Evolutionary conservation across 2,113 vertebrate genomes (phyloP).

Genomic region (Sapayoa aenigma): DNA sequence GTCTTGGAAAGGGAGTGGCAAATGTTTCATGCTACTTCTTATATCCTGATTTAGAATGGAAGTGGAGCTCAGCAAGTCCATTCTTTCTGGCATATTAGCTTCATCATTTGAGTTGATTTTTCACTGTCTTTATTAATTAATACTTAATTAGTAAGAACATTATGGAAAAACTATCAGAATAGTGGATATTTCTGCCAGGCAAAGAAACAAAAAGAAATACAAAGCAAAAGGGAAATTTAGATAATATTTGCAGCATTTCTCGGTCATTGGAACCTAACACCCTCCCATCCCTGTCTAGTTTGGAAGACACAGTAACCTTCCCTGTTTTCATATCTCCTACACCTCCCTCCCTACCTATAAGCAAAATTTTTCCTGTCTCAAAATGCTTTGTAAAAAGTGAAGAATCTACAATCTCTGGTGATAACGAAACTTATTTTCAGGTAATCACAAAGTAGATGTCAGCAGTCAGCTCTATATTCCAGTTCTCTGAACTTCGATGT

Average conservation of each 20-base stretch:
- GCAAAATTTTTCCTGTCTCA: background rate
- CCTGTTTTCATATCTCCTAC: background rate
- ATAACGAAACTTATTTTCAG: background rate
- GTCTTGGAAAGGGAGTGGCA: background rate
- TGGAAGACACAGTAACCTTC: background rate
- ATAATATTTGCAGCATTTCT: background rate
- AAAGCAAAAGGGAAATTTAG: background rate
- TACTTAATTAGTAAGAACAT: background rate
- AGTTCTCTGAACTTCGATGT: background rate
- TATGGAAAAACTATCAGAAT: background rate
- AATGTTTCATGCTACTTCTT: background rate
- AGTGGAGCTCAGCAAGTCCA: background rate
- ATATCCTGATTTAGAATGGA: background rate
- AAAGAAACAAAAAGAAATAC: background rate
- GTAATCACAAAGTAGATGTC: background rate
- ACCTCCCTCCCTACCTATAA: rapidly evolving
- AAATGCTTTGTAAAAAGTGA: background rate
- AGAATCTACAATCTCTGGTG: background rate
- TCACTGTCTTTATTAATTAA: background rate
- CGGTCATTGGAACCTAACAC: background rate
- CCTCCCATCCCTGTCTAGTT: background rate
- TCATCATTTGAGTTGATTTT: background rate
- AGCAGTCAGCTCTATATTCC: background rate
- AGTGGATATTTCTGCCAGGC: background rate
- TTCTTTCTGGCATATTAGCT: background rate